Conservation (phyloP, 2,888 invertebrate species). For the Nemotelus nigrinus region DNA sequence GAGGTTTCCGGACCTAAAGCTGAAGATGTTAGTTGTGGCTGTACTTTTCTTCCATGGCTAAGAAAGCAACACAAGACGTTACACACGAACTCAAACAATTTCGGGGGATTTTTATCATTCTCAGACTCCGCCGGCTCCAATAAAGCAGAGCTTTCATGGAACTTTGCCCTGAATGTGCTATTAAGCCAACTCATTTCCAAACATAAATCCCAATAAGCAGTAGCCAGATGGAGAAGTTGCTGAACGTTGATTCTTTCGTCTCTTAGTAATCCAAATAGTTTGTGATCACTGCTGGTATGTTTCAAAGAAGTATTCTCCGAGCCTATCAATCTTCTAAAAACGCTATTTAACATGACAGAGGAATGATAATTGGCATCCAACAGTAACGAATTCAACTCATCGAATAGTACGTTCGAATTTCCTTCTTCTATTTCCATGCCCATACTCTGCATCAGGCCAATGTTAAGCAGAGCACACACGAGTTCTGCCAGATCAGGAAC, state of each 20-base stretch:
- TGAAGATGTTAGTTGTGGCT: neutral
- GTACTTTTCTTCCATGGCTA: conserved; percentile 48
- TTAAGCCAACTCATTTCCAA: conserved; percentile 61
- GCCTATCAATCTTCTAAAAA: conserved; percentile 23
- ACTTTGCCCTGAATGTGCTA: conserved; percentile 60
- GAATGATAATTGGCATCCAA: conserved; percentile 53
- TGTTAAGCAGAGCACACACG: conserved; percentile 62
- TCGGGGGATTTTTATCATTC: conserved; percentile 27
- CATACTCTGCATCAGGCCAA: conserved; percentile 62
- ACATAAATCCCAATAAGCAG: conserved; percentile 62
- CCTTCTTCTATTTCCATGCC: conserved; percentile 60
- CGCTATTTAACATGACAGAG: conserved; percentile 44
- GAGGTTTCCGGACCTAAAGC: neutral
- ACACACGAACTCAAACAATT: conserved; percentile 47
- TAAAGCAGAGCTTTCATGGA: conserved; percentile 54
- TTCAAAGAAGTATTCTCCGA: neutral
- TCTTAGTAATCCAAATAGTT: conserved; percentile 51
- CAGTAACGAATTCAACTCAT: conserved; percentile 60
- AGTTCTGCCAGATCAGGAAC: conserved; percentile 60
- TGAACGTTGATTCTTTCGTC: conserved; percentile 54
- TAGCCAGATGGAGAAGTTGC: conserved; percentile 59
- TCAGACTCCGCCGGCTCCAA: neutral
- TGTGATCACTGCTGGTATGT: neutral
- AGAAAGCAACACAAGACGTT: conserved; percentile 59
- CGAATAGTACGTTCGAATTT: conserved; percentile 58